A percentile compares a stretch with the other conserved stretches of the same genome.
phyloP scores from a whole-genome alignment of 2,797 vertebrate species.

The Etheostoma nigrum region DNA sequence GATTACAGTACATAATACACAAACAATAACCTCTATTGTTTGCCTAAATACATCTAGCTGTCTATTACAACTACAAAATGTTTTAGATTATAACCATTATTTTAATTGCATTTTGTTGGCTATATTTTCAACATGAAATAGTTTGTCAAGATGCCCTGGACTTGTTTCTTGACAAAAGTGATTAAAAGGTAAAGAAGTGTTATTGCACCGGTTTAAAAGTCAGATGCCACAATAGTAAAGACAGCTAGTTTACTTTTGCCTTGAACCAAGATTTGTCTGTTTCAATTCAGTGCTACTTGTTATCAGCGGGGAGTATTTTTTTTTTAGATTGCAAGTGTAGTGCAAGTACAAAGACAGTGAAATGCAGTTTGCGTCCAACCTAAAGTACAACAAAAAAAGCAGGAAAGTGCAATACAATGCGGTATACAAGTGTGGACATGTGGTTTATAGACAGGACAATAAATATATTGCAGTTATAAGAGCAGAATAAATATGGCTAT shows the following conservation, averaged over 20 bases:
- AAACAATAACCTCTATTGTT: neutral
- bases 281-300: constrained; percentile 18
- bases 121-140: neutral
- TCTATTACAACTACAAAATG: neutral
- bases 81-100: neutral
- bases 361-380: no score
- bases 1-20: neutral
- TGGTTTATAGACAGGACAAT: no score
- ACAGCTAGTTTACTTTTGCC: neutral
- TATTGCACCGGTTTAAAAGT: neutral
- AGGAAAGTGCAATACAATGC: no score
- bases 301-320: neutral
- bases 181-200: neutral
- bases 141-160: neutral
- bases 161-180: neutral
- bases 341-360: no score
- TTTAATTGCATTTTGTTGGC: neutral
- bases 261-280: neutral
- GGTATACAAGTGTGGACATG: no score
- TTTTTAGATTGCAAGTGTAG: no score
- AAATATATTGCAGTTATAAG: no score
- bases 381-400: no score
- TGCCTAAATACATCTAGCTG: neutral
- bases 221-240: neutral
- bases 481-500: no score